Evolutionary conservation across 2,797 vertebrate species (phyloP).

Genomic region (Bovichtus diacanthus): DNA sequence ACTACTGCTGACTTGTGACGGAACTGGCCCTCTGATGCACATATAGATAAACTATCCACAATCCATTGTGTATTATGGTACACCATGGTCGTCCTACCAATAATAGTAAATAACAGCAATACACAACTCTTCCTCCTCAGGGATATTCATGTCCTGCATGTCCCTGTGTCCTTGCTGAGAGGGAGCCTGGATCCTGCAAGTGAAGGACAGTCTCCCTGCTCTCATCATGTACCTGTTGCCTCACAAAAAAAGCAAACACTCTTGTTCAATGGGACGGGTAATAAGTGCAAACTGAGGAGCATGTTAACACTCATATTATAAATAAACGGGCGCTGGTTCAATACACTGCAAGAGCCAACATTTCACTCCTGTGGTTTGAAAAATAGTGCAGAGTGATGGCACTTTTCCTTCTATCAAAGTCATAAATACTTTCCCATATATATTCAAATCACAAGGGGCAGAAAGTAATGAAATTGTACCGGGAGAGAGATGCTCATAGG

Average conservation of each 20-base stretch:
- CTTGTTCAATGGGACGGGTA: not conserved
- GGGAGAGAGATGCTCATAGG: not conserved
- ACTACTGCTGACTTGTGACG: slow-evolving; percentile 15
- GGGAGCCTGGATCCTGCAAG: not conserved
- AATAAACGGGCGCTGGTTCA: not conserved
- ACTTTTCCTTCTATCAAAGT: not conserved
- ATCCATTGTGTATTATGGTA: no score
- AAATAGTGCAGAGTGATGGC: not conserved
- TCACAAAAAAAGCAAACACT: not conserved
- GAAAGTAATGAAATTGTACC: not conserved
- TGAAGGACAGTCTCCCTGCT: not conserved
- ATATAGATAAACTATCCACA: slow-evolving; percentile 22
- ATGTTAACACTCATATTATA: not conserved
- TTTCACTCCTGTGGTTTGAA: not conserved
- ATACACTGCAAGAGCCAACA: not conserved
- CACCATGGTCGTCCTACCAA: not conserved
- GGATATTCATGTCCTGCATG: not conserved
- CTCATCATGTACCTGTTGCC: not conserved
- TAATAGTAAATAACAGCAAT: not conserved
- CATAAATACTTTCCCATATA: not conserved
- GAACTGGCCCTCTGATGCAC: not conserved
- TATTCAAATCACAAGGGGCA: not conserved
- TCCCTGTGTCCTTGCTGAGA: not conserved
- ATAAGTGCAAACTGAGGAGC: not conserved
- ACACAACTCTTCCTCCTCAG: not conserved